Evolutionary conservation across 2,113 vertebrate species (phyloP), one percentile per base, ranked within the genome.

Genomic region (Carassius auratus): DNA sequence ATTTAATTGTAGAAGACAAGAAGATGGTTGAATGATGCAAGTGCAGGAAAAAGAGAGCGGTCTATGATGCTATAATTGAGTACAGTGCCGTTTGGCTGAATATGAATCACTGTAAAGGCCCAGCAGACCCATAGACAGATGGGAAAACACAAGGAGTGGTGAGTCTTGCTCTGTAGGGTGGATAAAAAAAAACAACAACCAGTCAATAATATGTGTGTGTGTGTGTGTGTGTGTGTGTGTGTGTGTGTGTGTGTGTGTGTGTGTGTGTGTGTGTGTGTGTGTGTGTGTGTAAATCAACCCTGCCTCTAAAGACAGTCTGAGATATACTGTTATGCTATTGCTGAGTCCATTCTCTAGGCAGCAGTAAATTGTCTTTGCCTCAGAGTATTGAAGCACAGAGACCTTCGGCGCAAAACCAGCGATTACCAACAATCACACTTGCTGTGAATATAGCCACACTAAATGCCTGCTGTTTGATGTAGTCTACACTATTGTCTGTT

Each of bases 321-420:
- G 81, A 83, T 83, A 83, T 83, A 83, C 81, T 83, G 81, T 83
- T 83, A 83, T 83, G 81, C 81, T 83, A 83, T 83, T 83, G 81
- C 81, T 83, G 81, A 83, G 81, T 83, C 81, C 68, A 83, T 83
- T 83, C 81, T 83, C 19, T 21, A 83, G 81, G 66, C 81, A 83
- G 81, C 81, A 74, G 81, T 83, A 83, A 83, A 83, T 83, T 73
- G 64, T 83, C 68, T 83, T 74, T 59, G 68, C 33, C 48, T 83
- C 66, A 26, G 81, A 83, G 81, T 83, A 74, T 83, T 83, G 81
- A 83, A 73, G 64, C 50, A 38, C 81, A 23, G 50, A 83, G 81
- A 71, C 81, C 50, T 73, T 73, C 80, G 38, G 81, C 13, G 66
- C 48, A 83, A 71, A 83, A 71, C 66, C 30, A 71, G 26, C 73